These are phyloP conservation scores for Burhinus oedicnemus DNA, from an alignment of 2,113 vertebrate species.

Conservation along the genomic window DNA sequence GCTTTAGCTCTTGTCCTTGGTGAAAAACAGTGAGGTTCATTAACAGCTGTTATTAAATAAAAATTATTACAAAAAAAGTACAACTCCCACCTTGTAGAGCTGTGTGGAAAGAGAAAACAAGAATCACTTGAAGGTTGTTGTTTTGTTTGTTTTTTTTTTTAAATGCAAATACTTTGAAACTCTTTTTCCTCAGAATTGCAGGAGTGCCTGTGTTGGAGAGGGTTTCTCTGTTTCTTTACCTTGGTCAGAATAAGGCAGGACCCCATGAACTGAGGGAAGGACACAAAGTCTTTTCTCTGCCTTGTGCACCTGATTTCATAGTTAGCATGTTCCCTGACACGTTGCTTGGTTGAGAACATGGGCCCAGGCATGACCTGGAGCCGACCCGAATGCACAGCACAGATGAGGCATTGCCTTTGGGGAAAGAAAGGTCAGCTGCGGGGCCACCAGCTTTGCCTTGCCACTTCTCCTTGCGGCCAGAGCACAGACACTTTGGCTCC, in stretches of 20 bases:
- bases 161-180: not conserved
- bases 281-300: not conserved
- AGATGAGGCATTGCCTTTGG: rapidly evolving
- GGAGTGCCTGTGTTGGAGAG: not conserved
- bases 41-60: not conserved
- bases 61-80: not conserved
- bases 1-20: not conserved
- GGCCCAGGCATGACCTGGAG: not conserved
- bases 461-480: not conserved
- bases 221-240: not conserved
- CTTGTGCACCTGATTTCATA: not conserved
- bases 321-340: not conserved
- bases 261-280: not conserved
- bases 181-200: not conserved
- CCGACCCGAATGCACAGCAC: rapidly evolving
- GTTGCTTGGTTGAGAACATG: not conserved
- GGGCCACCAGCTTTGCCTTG: not conserved
- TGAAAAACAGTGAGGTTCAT: not conserved
- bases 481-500: not conserved
- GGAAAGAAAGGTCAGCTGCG: rapidly evolving
- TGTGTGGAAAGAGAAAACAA: not conserved
- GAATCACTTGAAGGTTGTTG: not conserved
- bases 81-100: not conserved
- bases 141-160: not conserved
- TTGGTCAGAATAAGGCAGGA: not conserved